Evolutionary conservation across 2,797 vertebrate genomes (phyloP), one percentile per base, ranked within the genome.

Genomic region (Podarcis siculus): DNA sequence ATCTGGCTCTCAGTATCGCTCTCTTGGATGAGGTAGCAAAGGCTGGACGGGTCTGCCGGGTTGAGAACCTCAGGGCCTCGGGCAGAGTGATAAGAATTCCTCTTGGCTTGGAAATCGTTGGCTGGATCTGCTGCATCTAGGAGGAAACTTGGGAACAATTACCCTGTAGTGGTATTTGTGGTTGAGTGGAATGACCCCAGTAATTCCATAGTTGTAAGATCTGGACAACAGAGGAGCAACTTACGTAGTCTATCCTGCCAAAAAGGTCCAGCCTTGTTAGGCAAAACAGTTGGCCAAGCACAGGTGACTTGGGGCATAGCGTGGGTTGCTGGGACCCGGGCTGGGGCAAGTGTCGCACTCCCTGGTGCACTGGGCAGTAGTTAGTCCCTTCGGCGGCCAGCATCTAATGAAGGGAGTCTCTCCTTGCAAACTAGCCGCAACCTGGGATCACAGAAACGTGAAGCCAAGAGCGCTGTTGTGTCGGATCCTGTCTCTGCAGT

Each of bases 1-100:
- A 97, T 95, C 83, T 96, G 96, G 78, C 92, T 95, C 87, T 96
- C 96, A 2, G 94, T 94, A 0, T 96, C 94, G 0, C 95, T 96
- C 85, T 97, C 95, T 19, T 96, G 94, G 58, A 96, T 89, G 64
- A 97, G 95, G 88, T 96, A 95, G 82, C 98, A 98, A 61, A 96
- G 94, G 84, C 87, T 95, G 35, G 95, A 66, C 0, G 96, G 96
- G 13, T 97, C 97, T 0, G 90, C 67, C 55, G 91, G 49, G 12
- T 82, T 92, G 27, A 92, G 32, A n/a, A 94, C 85, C 0, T 93
- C 92, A 2, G 89, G 55, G 0, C 85, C 89, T 69, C 90, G 94
- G 71, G 90, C 85, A 55, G 93, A 72, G 82, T 92, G 78, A 0
- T 86, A 89, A 0, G 94, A 91, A 17, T 90, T 75, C 25, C 85